A percentile compares a stretch with the other conserved stretches of the same genome.
These are phyloP conservation scores for Pachyrhynchus sulphureomaculatus DNA, from an alignment of 1,140 invertebrate genomes.

Conservation along the genomic window DNA sequence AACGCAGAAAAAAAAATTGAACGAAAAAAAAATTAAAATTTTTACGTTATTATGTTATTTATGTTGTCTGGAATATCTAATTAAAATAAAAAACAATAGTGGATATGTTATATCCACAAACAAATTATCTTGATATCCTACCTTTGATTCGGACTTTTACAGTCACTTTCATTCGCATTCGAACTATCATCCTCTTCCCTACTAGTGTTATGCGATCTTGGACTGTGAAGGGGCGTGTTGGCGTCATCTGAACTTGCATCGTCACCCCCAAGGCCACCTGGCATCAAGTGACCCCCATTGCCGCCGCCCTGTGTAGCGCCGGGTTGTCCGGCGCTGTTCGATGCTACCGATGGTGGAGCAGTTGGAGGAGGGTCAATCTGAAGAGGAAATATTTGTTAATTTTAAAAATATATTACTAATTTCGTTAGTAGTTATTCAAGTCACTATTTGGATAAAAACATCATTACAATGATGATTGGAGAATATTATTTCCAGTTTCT, in stretches of 20 bases:
- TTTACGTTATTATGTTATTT: too few relatives aligned
- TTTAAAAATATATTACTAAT: neutral
- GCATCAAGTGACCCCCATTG: conserved; percentile 49
- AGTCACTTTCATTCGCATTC: conserved; percentile 63
- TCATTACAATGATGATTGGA: too few relatives aligned
- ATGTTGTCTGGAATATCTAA: too few relatives aligned
- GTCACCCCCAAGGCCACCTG: conserved; percentile 23
- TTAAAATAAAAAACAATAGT: too few relatives aligned
- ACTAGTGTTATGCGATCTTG: conserved; percentile 56
- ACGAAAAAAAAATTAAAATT: too few relatives aligned
- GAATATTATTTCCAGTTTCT: too few relatives aligned
- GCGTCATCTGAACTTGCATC: conserved; percentile 49
- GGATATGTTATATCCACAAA: too few relatives aligned
- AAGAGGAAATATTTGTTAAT: conserved; percentile 25
- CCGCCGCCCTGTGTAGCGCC: conserved; percentile 48
- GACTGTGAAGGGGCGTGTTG: conserved; percentile 52
- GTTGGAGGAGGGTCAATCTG: conserved; percentile 52
- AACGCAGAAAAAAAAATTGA: too few relatives aligned
- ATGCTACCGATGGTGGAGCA: conserved; percentile 33
- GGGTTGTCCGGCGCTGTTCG: conserved; percentile 39
- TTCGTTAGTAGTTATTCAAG: too few relatives aligned
- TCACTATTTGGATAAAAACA: too few relatives aligned
- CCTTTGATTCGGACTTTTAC: conserved; percentile 67
- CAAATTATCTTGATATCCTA: conserved; percentile 37
- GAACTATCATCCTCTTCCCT: conserved; percentile 64